Evolutionary conservation across 2,113 vertebrate genomes (phyloP), one percentile per base, ranked within the genome.

Genomic region (Ciconia boyciana): DNA sequence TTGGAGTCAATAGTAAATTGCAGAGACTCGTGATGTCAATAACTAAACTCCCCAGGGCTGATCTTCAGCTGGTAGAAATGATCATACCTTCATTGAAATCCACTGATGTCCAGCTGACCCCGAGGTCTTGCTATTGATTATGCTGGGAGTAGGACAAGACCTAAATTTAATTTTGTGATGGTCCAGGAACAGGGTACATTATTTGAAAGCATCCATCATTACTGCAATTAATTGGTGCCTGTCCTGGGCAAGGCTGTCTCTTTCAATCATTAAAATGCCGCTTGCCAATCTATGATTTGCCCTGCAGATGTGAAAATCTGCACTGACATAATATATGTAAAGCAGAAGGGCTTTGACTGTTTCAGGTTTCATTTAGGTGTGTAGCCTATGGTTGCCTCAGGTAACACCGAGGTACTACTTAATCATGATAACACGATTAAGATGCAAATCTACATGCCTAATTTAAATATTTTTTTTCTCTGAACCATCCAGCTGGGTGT

Each of bases 241-340:
- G 74, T 94, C 83, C 91, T 3, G n/a, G 93, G 46, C 78, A 83
- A 87, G 54, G 58, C 81, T 93, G 82, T 83, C 84, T 94, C 65
- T 93, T 87, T 95, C 62, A 87, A 25, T 97, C 70, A 39, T 94
- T 96, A 74, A 91, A 91, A 95, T 94, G 78, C 84, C 28, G 16
- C 54, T 89, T 94, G 78, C 66, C 32, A 74, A 58, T 83, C 96
- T 85, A 20, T 52, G 87, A 89, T 91, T 94, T 96, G 94, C 95
- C 97, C 96, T 90, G 96, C 51, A 89, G 97, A 93, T 91, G 91
- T 97, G 87, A 96, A 97, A 97, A 95, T 87, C 83, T 95, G 66
- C 46, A 55, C 87, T 94, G 84, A 61, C 81, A 77, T 92, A 92
- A 92, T 80, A 48, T 94, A 95, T 95, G 95, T 91, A 97, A 97